Percentiles rank a stretch among this genome's conserved stretches.
Conservation (phyloP, 2,797 vertebrate species). For the Notolabrus celidotus region DNA sequence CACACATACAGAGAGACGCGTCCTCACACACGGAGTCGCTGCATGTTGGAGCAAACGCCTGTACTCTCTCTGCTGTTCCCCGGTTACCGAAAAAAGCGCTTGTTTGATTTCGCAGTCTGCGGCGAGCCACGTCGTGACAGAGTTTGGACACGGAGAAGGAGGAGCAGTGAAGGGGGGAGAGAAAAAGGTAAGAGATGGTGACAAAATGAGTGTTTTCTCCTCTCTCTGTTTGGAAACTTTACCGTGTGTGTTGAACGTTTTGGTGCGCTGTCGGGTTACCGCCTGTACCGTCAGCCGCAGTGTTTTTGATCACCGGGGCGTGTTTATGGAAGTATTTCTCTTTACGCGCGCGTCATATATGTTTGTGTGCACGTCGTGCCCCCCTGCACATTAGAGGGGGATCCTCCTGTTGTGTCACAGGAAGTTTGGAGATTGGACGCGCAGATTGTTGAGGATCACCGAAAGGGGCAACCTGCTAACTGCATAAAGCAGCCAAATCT, state of each 20-base stretch:
- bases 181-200: slow-evolving; percentile 67
- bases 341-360: slow-evolving; percentile 32
- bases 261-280: not conserved
- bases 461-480: slow-evolving; percentile 16
- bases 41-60: slow-evolving; percentile 45
- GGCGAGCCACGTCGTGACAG: slow-evolving; percentile 77
- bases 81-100: slow-evolving; percentile 53
- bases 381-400: slow-evolving; percentile 19
- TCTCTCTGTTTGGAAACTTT: slow-evolving; percentile 63
- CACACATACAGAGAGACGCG: not conserved
- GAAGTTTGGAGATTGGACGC: slow-evolving; percentile 65
- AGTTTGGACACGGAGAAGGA: slow-evolving; percentile 65
- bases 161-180: slow-evolving; percentile 21
- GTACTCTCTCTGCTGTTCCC: slow-evolving; percentile 21
- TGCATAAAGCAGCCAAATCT: not conserved
- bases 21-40: slow-evolving; percentile 30
- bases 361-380: slow-evolving; percentile 8
- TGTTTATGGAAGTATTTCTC: slow-evolving; percentile 50
- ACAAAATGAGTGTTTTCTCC: slow-evolving; percentile 20
- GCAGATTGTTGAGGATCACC: slow-evolving; percentile 40
- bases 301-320: slow-evolving; percentile 44
- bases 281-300: slow-evolving; percentile 11
- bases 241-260: slow-evolving; percentile 19
- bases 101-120: slow-evolving; percentile 55
- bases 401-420: slow-evolving; percentile 64